Conservation (phyloP, 1,140 invertebrate species). For the Eupeodes corollae region DNA sequence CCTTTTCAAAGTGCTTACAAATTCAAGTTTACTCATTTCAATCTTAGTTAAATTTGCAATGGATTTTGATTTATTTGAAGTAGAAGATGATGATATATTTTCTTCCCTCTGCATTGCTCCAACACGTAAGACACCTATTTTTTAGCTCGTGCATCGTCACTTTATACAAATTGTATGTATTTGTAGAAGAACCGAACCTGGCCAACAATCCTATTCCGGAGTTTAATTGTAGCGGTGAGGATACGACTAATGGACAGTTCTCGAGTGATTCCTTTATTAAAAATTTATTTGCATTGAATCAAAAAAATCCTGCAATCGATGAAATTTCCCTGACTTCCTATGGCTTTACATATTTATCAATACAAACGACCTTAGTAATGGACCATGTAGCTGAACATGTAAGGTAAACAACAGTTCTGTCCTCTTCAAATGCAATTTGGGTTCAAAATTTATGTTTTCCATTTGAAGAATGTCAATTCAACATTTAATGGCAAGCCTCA, state of each 20-base stretch:
- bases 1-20: too few relatives aligned
- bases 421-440: not conserved
- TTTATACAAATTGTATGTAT: conserved; percentile 7
- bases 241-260: conserved; percentile 13
- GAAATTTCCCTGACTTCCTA: conserved; percentile 10
- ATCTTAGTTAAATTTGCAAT: too few relatives aligned
- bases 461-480: conserved; percentile 24
- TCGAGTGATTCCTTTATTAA: conserved; percentile 16
- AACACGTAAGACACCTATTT: conserved; percentile 8
- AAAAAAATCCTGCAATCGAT: not conserved
- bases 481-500: conserved; percentile 13
- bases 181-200: conserved; percentile 2
- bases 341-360: conserved; percentile 17
- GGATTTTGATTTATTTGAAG: conserved; percentile 34
- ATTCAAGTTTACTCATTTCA: too few relatives aligned
- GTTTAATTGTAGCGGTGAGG: conserved; percentile 23
- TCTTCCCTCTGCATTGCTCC: conserved; percentile 16
- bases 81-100: conserved; percentile 31
- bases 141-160: too few relatives aligned
- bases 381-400: conserved; percentile 19
- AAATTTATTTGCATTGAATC: conserved; percentile 12
- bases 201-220: conserved; percentile 18
- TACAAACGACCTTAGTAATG: conserved; percentile 4
- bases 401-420: conserved; percentile 12
- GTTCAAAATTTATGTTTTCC: not conserved